Percentiles rank a stretch among this genome's conserved stretches.
phyloP scores from a whole-genome alignment of 2,797 vertebrate species.

The Selene dorsalis region DNA sequence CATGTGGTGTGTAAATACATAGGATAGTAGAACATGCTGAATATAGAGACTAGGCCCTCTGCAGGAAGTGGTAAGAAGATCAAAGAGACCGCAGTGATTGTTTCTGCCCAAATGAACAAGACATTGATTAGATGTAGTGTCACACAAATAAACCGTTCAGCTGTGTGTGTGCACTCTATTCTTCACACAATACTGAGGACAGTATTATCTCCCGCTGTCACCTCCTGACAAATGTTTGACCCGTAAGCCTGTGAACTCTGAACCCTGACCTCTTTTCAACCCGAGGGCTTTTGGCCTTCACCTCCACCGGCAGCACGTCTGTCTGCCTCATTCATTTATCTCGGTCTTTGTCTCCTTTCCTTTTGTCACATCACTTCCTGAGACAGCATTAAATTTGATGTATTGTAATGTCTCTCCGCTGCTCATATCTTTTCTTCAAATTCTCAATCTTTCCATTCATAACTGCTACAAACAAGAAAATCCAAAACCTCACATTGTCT shows the following conservation, averaged over 20 bases:
- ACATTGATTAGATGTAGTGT: neutral
- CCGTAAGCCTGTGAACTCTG: conserved; percentile 24
- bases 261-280: conserved; percentile 47
- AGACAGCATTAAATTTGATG: neutral
- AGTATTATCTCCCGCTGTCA: conserved; percentile 27
- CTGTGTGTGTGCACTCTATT: neutral
- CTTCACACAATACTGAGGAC: conserved; percentile 20
- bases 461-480: neutral
- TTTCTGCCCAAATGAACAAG: neutral
- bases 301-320: conserved; percentile 26
- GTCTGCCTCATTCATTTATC: conserved; percentile 6
- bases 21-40: neutral
- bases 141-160: neutral
- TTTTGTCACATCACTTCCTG: neutral
- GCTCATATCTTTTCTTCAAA: neutral
- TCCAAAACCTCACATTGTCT: neutral
- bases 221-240: conserved; percentile 45
- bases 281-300: conserved; percentile 42
- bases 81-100: neutral
- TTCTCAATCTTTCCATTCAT: neutral
- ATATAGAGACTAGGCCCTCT: neutral
- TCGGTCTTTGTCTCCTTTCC: neutral
- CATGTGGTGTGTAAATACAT: no score
- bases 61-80: conserved; percentile 6
- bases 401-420: neutral